phyloP scores from a whole-genome alignment of 2,113 vertebrate species.

The Anser brachyrhynchus region DNA sequence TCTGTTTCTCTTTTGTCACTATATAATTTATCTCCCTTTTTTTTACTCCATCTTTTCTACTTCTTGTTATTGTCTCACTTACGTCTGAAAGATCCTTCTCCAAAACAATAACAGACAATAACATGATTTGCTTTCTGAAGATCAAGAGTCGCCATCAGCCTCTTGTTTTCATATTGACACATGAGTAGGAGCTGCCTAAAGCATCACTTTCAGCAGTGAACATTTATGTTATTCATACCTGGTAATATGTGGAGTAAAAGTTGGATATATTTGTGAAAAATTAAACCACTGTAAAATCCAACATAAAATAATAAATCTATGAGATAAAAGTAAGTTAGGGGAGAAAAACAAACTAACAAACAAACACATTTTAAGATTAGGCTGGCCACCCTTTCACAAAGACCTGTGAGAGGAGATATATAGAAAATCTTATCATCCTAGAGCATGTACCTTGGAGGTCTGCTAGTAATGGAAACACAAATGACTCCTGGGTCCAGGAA shows the following conservation, averaged over 20 bases:
- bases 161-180: background rate
- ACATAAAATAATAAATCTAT: background rate
- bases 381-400: background rate
- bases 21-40: background rate
- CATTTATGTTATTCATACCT: background rate
- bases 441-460: background rate
- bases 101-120: background rate
- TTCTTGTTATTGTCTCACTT: background rate
- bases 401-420: background rate
- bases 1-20: background rate
- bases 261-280: background rate
- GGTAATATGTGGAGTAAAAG: no score
- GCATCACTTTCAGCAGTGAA: background rate
- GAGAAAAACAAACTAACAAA: background rate
- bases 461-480: background rate
- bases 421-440: no score
- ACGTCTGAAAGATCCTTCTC: background rate
- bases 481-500: background rate
- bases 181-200: background rate
- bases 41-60: no score
- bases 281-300: background rate
- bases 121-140: background rate
- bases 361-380: background rate
- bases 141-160: background rate
- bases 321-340: background rate